phyloP scores from a whole-genome alignment of 2,888 invertebrate genomes.

The Meteorus cinctellus region DNA sequence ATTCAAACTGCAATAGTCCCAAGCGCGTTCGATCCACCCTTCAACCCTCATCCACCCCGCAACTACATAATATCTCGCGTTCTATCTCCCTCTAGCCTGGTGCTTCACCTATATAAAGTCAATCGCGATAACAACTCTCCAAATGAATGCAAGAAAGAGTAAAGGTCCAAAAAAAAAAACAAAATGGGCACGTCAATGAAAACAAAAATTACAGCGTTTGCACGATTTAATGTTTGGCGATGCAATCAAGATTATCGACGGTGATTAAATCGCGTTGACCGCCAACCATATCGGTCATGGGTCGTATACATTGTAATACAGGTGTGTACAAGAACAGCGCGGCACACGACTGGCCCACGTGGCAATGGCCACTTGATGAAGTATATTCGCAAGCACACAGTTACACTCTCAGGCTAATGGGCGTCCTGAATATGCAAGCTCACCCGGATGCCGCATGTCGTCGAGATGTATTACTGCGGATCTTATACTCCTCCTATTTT shows the following conservation, averaged over 20 bases:
- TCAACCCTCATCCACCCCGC: neutral
- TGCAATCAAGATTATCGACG: neutral
- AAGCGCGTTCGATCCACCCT: conserved; percentile 2
- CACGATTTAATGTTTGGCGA: neutral
- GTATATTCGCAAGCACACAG: conserved; percentile 56
- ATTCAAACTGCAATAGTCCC: conserved; percentile 35
- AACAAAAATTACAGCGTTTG: neutral
- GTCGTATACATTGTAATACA: neutral
- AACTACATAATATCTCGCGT: neutral
- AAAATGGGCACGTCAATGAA: neutral
- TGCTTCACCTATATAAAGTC: conserved; percentile 3
- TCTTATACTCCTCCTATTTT: conserved; percentile 57
- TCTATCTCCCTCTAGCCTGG: neutral
- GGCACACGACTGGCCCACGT: neutral
- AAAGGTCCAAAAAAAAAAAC: neutral
- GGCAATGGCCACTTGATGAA: conserved; percentile 61
- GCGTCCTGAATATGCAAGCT: conserved; percentile 69
- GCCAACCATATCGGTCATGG: conserved; percentile 28
- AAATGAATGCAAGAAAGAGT: neutral
- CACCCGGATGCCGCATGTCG: conserved; percentile 70
- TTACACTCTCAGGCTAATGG: conserved; percentile 60
- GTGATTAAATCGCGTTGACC: conserved; percentile 18
- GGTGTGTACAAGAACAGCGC: too few relatives aligned
- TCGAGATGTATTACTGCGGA: conserved; percentile 71
- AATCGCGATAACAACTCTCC: neutral